Base-by-base conservation (phyloP, 2,113 vertebrate genomes). In the Aphyosemion australe region DNA sequence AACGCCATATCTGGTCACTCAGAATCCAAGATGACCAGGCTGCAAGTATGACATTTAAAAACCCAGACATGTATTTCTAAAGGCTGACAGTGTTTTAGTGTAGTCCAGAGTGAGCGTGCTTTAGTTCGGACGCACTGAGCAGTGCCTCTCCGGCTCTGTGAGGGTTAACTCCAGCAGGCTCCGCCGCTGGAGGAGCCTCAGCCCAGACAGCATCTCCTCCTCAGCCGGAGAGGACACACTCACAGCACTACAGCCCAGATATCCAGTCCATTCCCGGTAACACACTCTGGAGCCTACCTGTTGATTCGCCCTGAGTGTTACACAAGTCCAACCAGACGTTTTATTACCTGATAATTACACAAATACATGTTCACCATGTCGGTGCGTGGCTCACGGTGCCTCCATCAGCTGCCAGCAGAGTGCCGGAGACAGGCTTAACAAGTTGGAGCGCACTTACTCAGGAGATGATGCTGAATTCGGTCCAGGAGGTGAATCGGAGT, bases 151-250 rank as follows among this genome's bases (percentile, higher is more conserved):
- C 20, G 85, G 85, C 54, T 65, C 61, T n/a, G 67, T n/a, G 61
- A 84, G 87, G 85, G 90, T 92, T 92, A 92, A 90, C 76, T 53
- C 69, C 61, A 13, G 51, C 70, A 72, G 77, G 64, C 83, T 79
- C 83, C 56, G 72, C 80, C 51, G 74, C 72, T 80, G 89, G 91
- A 91, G 92, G 91, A 89, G 91, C 87, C 82, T 80, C 76, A 72
- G 81, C 86, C 66, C 74, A 80, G 76, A 80, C 77, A 82, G 83
- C 84, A 88, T 73, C 80, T 72, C 73, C 59, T 32, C 53, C 75
- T 77, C 67, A 77, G 51, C 45, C 56, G 49, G 70, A 43, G 31
- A 66, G 71, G 56, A 69, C 58, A 13, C 69, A 37, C 72, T 55
- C 64, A 42, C 43, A 6, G 20, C 26, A 26, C 26, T 5, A 26